phyloP scores from a whole-genome alignment of 2,797 vertebrate species.

The Eupleurogrammus muticus region DNA sequence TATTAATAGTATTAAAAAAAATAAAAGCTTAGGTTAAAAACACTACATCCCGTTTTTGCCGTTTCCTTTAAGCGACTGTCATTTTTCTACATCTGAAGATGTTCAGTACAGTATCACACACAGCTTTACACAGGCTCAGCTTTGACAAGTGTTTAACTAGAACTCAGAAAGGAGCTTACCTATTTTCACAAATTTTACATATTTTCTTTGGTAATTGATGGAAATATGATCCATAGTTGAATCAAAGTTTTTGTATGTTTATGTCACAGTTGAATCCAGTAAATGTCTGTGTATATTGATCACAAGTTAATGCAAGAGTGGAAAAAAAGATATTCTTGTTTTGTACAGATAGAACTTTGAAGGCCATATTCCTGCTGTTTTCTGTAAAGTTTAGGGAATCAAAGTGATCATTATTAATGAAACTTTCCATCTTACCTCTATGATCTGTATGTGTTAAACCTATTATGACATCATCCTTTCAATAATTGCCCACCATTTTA shows the following conservation, averaged over 20 bases:
- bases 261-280: background rate
- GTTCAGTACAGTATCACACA: slow-evolving; percentile 4
- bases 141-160: slow-evolving; percentile 8
- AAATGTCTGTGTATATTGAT: background rate
- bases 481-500: background rate
- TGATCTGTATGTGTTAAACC: background rate
- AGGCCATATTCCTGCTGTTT: background rate
- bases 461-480: background rate
- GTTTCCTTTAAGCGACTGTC: slow-evolving; percentile 12
- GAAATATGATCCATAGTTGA: background rate
- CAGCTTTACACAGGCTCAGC: background rate
- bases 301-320: background rate
- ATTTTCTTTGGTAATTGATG: background rate
- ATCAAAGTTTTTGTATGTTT: background rate
- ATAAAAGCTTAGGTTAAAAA: slow-evolving; percentile 29
- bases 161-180: background rate
- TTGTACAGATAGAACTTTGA: too few relatives aligned
- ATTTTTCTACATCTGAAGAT: slow-evolving; percentile 15
- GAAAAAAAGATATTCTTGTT: background rate
- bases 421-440: background rate
- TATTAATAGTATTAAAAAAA: slow-evolving; percentile 65
- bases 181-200: background rate
- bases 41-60: slow-evolving; percentile 2
- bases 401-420: background rate
- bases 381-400: background rate